Conservation (phyloP, 2,888 invertebrate species). For the Augiades crinisus region DNA sequence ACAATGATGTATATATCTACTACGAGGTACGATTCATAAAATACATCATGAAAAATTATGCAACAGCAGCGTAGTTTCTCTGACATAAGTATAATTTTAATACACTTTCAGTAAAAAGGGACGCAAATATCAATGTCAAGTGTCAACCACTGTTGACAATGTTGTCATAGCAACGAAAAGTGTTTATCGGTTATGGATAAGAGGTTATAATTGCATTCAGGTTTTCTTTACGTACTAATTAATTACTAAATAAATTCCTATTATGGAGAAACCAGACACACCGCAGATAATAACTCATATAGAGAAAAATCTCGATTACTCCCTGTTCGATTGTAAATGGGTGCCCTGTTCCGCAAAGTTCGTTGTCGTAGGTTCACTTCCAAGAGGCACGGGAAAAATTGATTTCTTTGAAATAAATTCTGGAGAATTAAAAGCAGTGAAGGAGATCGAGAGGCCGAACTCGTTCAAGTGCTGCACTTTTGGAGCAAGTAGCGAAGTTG, state of each 20-base stretch:
- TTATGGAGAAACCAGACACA: slow-evolving; percentile 82
- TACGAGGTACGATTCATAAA: too few species aligned
- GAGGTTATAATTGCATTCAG: background rate
- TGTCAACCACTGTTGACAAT: background rate
- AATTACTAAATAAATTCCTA: background rate
- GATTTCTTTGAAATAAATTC: slow-evolving; percentile 90
- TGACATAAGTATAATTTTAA: too few species aligned
- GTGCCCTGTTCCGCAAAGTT: slow-evolving; percentile 97
- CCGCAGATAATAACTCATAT: slow-evolving; percentile 95
- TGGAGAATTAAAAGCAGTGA: slow-evolving; percentile 85
- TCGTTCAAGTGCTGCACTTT: slow-evolving; percentile 97
- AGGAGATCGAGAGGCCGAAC: slow-evolving; percentile 89
- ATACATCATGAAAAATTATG: too few species aligned
- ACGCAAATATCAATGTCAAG: background rate
- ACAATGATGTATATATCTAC: too few species aligned
- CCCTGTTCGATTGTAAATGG: slow-evolving; percentile 97
- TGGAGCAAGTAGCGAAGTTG: slow-evolving; percentile 91
- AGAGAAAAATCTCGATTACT: slow-evolving; percentile 91
- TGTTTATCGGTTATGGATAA: slow-evolving; percentile 10
- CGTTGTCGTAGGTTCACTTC: slow-evolving; percentile 91
- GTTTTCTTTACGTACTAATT: background rate
- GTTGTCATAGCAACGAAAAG: slow-evolving; percentile 23
- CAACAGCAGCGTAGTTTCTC: too few species aligned
- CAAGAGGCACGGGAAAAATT: slow-evolving; percentile 92
- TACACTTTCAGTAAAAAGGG: too few species aligned